These are phyloP conservation scores for Oegoconia quadripuncta DNA, from an alignment of 2,888 invertebrate species.

Conservation along the genomic window DNA sequence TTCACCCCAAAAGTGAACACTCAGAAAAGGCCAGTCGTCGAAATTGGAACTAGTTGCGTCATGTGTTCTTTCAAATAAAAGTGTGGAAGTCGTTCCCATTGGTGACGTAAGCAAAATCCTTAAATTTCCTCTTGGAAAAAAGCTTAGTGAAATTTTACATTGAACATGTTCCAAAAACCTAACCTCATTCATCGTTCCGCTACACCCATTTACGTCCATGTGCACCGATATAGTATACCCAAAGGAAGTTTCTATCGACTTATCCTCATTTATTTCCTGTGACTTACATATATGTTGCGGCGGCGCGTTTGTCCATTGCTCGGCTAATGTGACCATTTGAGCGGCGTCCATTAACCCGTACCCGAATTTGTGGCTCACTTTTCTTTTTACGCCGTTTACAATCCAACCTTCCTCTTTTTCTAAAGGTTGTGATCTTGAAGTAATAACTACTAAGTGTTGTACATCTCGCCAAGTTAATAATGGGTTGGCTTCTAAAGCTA, in stretches of 20 bases:
- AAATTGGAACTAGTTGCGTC: conserved; percentile 96
- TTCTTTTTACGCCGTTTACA: conserved; percentile 94
- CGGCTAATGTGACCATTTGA: conserved; percentile 93
- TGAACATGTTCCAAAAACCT: conserved; percentile 98
- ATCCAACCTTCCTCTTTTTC: conserved; percentile 96
- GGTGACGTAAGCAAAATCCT: conserved; percentile 93
- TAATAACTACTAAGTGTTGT: conserved; percentile 96
- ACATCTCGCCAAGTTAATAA: conserved; percentile 97
- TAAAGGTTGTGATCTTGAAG: conserved; percentile 92
- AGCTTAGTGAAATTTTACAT: conserved; percentile 94
- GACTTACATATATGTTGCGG: conserved; percentile 97
- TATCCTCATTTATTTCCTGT: conserved; percentile 90
- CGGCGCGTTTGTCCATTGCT: conserved; percentile 95
- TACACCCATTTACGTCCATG: conserved; percentile 95
- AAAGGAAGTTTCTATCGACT: conserved; percentile 86
- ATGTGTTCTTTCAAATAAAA: conserved; percentile 94
- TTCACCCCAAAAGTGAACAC: conserved; percentile 99
- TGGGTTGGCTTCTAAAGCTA: conserved; percentile 96
- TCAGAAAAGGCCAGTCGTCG: conserved; percentile 99
- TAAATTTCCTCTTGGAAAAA: conserved; percentile 96
- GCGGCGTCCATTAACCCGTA: conserved; percentile 99
- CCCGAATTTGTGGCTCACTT: conserved; percentile 98
- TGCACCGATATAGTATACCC: conserved; percentile 88
- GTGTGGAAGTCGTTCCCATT: conserved; percentile 94
- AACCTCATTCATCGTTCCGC: conserved; percentile 91